Percentiles rank a stretch among this genome's conserved stretches.
Conservation (phyloP, 2,888 invertebrate genomes). For the Drosophila tanythrix region DNA sequence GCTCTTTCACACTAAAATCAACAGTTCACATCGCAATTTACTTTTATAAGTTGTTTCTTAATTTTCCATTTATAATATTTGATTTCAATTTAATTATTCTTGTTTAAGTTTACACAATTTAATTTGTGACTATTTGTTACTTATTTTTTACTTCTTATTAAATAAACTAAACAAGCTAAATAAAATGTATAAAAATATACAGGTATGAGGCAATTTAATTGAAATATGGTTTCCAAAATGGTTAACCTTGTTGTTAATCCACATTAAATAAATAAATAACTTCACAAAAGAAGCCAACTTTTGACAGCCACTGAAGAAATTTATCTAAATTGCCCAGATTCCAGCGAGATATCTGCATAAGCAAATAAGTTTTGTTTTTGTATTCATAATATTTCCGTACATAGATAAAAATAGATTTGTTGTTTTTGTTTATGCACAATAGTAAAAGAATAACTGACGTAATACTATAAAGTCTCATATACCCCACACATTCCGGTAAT, state of each 20-base stretch:
- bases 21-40: neutral
- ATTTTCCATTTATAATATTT: neutral
- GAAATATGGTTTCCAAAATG: neutral
- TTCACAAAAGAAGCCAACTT: neutral
- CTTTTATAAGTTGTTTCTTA: neutral
- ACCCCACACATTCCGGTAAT: slow-evolving; percentile 5
- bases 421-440: neutral
- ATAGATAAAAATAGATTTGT: neutral
- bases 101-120: no score
- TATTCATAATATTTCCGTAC: neutral
- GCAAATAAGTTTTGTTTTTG: neutral
- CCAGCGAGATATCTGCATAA: neutral
- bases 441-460: neutral
- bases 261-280: neutral
- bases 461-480: neutral
- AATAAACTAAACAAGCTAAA: neutral
- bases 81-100: neutral
- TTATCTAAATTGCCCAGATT: neutral
- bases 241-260: neutral
- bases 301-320: neutral
- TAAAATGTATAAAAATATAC: neutral
- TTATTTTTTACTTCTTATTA: neutral
- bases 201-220: neutral
- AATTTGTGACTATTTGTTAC: neutral
- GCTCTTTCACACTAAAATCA: neutral